Conservation (phyloP, 2,888 invertebrate species). For the Glaucopsyche alexis region DNA sequence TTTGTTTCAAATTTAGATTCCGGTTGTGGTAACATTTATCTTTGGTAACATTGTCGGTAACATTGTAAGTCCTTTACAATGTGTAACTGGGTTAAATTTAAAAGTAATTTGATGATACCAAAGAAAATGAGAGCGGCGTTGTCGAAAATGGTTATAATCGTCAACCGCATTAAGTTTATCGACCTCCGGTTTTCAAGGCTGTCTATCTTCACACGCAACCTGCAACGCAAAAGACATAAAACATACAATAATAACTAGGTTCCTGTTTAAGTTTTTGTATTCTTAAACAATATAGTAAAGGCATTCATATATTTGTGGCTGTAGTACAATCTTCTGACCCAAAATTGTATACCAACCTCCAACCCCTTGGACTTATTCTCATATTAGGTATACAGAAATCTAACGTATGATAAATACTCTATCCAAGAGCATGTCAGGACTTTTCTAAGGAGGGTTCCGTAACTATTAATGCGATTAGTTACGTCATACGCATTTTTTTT, state of each 20-base stretch:
- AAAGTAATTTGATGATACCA: constrained; percentile 37
- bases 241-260: neutral
- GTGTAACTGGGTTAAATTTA: constrained; percentile 22
- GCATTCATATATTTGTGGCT: neutral
- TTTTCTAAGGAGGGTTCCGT: no score
- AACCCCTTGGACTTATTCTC: no score
- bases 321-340: neutral
- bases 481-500: no score
- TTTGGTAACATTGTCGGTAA: no score
- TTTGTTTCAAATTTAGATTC: neutral
- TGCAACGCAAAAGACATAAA: constrained; percentile 13
- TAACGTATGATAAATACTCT: no score
- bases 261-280: constrained; percentile 16
- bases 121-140: constrained; percentile 60
- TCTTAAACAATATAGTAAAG: neutral
- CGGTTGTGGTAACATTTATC: neutral
- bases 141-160: constrained; percentile 45
- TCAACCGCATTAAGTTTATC: constrained; percentile 52
- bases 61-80: no score
- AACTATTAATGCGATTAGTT: no score
- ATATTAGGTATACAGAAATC: no score
- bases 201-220: constrained; percentile 26
- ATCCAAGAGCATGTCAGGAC: no score
- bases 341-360: neutral
- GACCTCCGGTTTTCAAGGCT: constrained; percentile 47